These are phyloP conservation scores for Pantherophis guttatus DNA, from an alignment of 2,113 vertebrate species.

Conservation along the genomic window DNA sequence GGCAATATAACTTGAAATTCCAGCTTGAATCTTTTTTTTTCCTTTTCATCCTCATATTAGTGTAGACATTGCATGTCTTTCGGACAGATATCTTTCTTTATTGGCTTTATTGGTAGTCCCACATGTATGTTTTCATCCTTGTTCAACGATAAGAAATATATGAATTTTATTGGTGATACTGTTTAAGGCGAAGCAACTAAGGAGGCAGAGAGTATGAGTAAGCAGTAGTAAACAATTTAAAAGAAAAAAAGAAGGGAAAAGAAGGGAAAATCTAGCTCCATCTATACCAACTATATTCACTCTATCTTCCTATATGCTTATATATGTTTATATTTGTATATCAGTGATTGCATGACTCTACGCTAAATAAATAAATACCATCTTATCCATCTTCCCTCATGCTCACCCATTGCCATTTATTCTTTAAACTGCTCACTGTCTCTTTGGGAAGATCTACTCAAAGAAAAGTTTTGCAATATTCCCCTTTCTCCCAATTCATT, in stretches of 20 bases:
- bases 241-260: background rate
- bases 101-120: background rate
- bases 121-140: background rate
- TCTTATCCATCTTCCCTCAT: background rate
- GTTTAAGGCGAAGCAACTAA: background rate
- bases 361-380: too few relatives aligned
- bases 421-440: background rate
- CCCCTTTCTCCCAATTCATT: background rate
- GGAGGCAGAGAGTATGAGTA: background rate
- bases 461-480: background rate
- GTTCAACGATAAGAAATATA: background rate
- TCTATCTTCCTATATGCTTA: background rate
- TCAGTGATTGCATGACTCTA: too few relatives aligned
- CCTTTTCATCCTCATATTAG: background rate
- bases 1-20: background rate
- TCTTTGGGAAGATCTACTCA: background rate
- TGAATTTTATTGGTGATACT: background rate
- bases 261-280: background rate
- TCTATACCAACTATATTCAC: background rate
- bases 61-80: background rate
- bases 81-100: background rate
- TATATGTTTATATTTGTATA: too few relatives aligned
- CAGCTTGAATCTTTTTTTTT: background rate
- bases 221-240: background rate
- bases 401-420: background rate